Evolutionary conservation across 1,140 invertebrate genomes (phyloP).

Genomic region (Matsumurasca onukii): DNA sequence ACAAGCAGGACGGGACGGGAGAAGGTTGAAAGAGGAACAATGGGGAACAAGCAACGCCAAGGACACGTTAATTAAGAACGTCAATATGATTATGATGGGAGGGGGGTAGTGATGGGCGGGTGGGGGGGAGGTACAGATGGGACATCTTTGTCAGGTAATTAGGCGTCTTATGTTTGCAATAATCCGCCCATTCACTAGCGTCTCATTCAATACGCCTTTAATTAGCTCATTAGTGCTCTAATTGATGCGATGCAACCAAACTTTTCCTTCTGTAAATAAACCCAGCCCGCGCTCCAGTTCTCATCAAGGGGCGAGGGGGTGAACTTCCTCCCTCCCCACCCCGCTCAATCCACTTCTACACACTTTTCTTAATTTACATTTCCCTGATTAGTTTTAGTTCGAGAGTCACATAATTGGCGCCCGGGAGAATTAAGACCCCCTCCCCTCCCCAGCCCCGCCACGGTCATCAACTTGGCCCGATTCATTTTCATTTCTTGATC

Average conservation of each 20-base stretch:
- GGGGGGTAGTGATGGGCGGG: no score
- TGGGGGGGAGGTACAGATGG: not conserved
- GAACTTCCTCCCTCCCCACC: not conserved
- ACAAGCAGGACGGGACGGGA: not conserved
- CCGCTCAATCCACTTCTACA: not conserved
- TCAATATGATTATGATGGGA: conserved; percentile 27
- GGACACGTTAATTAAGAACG: conserved; percentile 20
- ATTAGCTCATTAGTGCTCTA: conserved; percentile 20
- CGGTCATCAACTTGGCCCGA: not conserved
- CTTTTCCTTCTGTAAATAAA: conserved; percentile 16
- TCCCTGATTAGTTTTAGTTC: conserved; percentile 1
- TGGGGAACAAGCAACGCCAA: not conserved
- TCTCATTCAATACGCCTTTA: conserved; percentile 24
- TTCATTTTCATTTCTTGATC: not conserved
- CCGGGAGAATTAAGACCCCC: not conserved
- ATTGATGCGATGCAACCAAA: conserved; percentile 20
- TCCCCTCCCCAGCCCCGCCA: not conserved
- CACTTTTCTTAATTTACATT: conserved; percentile 1
- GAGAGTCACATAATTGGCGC: not conserved
- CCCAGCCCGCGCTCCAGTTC: not conserved
- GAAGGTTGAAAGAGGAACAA: not conserved
- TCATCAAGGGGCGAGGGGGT: no score
- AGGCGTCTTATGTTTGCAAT: conserved; percentile 23
- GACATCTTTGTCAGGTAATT: conserved; percentile 26
- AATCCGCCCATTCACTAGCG: conserved; percentile 8